Base-by-base conservation (phyloP, 2,113 vertebrate genomes). In the Dasyornis broadbenti region DNA sequence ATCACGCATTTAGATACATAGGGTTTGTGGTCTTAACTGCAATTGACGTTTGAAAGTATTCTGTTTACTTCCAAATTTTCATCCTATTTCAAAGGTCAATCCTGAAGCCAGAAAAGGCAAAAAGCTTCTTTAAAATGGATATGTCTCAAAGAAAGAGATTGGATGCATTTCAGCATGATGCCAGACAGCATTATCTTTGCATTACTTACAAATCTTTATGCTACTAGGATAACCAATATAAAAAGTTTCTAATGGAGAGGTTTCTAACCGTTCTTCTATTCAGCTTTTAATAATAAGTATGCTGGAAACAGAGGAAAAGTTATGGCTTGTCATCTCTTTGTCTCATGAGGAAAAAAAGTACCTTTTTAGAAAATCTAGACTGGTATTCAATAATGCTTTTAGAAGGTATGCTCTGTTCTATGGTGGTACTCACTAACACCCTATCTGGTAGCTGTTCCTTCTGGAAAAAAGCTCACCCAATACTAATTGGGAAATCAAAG, bases 101-200 rank as follows among this genome's bases (percentile, higher is more conserved):
- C 42, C 37, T 27, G 71, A 89, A 94, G 89, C 27, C 33, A 65
- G 57, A 69, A 65, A 61, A 89, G 44, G 7, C 90, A 84, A 28
- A 73, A 57, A 83, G 23, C n/a, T 89, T 39, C 54, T 83, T 94
- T 53, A 80, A 83, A 92, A 80, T 56, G 11, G 68, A 81, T 30
- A 23, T 68, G 21, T 80, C 64, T 91, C 47, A 91, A 72, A 72
- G 50, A 75, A 80, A 82, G 31, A 64, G 52, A 47, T 89, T n/a
- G 81, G 73, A 86, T 77, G 39, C 21, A 24, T 77, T 94, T 91
- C 31, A 77, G 53, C 71, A 35, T 65, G 26, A 45, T 72, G 40
- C 82, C 72, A 91, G 52, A 42, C 35, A 61, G 65, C 57, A 13
- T 42, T 45, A 52, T 76, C 44, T 83, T 72, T 69, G 16, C 8